These are phyloP conservation scores for Pan paniscus DNA, from an alignment of 2,113 vertebrate genomes.

Conservation along the genomic window DNA sequence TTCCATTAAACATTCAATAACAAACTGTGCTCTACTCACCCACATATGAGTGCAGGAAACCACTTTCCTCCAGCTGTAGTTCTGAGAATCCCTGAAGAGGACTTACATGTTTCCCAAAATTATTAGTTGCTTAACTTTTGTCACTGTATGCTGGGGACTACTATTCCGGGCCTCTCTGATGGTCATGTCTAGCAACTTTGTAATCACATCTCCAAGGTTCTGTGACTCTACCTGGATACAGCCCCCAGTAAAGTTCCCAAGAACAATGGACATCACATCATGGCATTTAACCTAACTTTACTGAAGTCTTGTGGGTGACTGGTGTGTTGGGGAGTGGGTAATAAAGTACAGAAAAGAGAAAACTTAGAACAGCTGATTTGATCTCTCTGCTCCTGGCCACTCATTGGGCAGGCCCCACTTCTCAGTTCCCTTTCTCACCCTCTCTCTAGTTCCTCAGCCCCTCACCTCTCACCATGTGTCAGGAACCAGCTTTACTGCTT, in stretches of 20 bases:
- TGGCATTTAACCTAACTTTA: neutral
- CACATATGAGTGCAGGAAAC: accelerated
- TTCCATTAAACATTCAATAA: neutral
- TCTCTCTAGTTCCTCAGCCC: no score
- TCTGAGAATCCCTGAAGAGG: neutral
- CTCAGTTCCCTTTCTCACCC: accelerated
- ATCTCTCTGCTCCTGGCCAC: neutral
- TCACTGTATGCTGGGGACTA: neutral
- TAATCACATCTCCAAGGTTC: neutral
- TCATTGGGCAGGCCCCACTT: accelerated
- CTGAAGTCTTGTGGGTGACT: neutral
- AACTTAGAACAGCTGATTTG: neutral
- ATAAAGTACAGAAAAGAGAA: neutral
- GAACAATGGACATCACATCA: neutral
- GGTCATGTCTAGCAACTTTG: neutral
- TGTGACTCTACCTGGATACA: neutral
- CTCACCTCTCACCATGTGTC: neutral
- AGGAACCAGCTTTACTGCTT: neutral
- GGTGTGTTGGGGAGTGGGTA: neutral
- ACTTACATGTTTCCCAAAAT: neutral
- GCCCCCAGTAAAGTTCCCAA: neutral
- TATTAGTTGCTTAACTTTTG: neutral
- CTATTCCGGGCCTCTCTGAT: neutral
- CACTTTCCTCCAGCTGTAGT: neutral
- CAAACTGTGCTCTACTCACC: accelerated